A percentile compares a stretch with the other conserved stretches of the same genome.
Evolutionary conservation across 2,888 invertebrate genomes (phyloP).

Genomic region (Tipula confusa): DNA sequence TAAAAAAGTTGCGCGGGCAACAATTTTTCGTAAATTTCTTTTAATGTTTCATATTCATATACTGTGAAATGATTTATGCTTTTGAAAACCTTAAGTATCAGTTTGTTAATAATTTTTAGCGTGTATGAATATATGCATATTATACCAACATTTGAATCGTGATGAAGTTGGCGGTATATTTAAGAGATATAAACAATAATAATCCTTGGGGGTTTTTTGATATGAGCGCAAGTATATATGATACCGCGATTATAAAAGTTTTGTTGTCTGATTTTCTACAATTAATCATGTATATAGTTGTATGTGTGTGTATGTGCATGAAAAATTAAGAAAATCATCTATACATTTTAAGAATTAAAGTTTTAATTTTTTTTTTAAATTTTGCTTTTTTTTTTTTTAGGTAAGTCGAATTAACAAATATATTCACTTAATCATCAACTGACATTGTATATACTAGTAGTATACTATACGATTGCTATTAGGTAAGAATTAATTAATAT

Average conservation of each 20-base stretch:
- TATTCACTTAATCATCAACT: background rate
- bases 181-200: background rate
- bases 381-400: background rate
- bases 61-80: background rate
- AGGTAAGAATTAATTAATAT: background rate
- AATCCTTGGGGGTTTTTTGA: conserved; percentile 3
- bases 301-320: background rate
- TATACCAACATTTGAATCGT: background rate
- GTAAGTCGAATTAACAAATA: background rate
- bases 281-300: background rate
- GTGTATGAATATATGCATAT: background rate
- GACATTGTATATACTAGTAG: background rate
- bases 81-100: background rate
- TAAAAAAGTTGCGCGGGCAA: background rate
- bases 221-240: background rate
- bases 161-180: conserved; percentile 4
- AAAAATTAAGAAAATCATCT: background rate
- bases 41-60: background rate
- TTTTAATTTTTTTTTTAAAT: background rate
- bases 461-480: background rate
- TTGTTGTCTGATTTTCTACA: background rate
- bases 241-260: background rate
- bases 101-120: background rate
- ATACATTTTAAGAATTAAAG: background rate
- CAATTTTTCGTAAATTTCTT: background rate